phyloP scores from a whole-genome alignment of 1,140 invertebrate species.

The Calephelis nemesis region DNA sequence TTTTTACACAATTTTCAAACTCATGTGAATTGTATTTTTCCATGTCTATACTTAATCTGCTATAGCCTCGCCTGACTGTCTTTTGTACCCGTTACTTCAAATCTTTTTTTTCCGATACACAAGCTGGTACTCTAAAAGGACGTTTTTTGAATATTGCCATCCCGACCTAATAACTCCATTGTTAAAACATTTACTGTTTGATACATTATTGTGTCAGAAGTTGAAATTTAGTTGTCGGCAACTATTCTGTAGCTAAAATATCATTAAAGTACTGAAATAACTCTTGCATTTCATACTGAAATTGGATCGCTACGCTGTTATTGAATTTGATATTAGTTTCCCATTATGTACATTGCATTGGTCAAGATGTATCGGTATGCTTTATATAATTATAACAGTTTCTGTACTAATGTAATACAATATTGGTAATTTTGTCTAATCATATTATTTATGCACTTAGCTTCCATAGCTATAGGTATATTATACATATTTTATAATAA shows the following conservation, averaged over 20 bases:
- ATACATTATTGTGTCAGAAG: constrained; percentile 7
- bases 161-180: background rate
- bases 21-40: no score
- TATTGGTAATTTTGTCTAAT: background rate
- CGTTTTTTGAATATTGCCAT: background rate
- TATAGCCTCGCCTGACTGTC: no score
- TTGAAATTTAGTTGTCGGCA: constrained; percentile 1
- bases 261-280: constrained; percentile 14
- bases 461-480: no score
- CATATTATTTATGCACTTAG: no score
- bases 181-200: background rate
- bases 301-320: constrained; percentile 11
- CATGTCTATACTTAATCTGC: no score
- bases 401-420: background rate
- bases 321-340: constrained; percentile 15
- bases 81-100: no score
- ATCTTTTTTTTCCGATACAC: no score
- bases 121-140: no score
- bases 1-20: no score
- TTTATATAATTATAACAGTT: background rate
- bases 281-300: constrained; percentile 2
- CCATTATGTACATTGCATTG: background rate
- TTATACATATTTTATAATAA: no score
- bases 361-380: background rate
- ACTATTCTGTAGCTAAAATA: constrained; percentile 13